phyloP scores from a whole-genome alignment of 2,113 vertebrate species.

The Macrotus californicus region DNA sequence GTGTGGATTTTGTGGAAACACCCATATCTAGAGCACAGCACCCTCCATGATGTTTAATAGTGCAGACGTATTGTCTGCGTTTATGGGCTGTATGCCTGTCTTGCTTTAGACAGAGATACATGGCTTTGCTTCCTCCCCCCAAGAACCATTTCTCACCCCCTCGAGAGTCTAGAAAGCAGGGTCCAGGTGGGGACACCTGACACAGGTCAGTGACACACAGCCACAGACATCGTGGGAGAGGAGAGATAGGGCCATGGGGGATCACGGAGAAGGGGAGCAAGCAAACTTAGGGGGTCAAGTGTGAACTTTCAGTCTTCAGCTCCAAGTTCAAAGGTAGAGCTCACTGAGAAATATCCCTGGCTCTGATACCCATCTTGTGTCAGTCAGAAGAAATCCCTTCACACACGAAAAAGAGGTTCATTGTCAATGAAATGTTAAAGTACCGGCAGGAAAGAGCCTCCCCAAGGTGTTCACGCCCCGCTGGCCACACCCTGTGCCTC shows the following conservation, averaged over 20 bases:
- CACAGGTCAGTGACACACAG: rapidly evolving
- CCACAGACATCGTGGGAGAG: rapidly evolving
- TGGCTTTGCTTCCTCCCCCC: background rate
- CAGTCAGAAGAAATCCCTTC: background rate
- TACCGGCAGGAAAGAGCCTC: background rate
- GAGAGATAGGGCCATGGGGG: background rate
- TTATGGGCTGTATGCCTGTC: background rate
- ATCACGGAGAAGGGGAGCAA: rapidly evolving
- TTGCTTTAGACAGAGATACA: background rate
- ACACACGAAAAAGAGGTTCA: background rate
- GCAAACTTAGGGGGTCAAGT: background rate
- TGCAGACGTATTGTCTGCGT: background rate
- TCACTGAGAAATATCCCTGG: background rate
- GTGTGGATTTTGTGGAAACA: too few relatives aligned
- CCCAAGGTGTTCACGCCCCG: rapidly evolving
- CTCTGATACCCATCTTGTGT: background rate
- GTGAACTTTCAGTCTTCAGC: background rate
- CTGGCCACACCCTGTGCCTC: background rate
- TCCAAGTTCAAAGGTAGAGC: background rate
- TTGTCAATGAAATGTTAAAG: background rate
- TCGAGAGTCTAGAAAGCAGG: background rate
- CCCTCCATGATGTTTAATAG: background rate
- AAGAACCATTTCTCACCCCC: background rate
- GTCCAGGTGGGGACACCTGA: rapidly evolving
- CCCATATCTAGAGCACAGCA: background rate